Conservation (phyloP, 30 jellyfish, hydroid and myxozoan genomes). For the Aurelia sp. region DNA sequence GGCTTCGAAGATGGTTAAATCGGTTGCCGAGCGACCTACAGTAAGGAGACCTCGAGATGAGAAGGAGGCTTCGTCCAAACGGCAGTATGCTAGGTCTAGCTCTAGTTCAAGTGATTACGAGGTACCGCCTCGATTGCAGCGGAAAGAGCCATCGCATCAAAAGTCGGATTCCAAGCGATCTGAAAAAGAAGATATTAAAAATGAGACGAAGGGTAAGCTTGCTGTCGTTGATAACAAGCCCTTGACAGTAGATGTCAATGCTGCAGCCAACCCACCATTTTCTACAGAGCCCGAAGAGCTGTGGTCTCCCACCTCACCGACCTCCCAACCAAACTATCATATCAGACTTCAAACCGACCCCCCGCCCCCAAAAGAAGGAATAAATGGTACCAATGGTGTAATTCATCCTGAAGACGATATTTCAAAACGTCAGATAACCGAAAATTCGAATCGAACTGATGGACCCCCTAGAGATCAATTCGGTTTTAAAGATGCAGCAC, state of each 20-base stretch:
- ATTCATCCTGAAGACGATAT: too few relatives aligned
- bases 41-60: neutral
- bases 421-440: too few relatives aligned
- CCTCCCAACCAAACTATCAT: conserved; percentile 4
- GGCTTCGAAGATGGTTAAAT: neutral
- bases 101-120: conserved; percentile 3
- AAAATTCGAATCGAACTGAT: too few relatives aligned
- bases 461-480: too few relatives aligned
- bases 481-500: too few relatives aligned
- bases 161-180: too few relatives aligned
- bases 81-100: neutral
- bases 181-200: neutral
- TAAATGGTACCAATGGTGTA: neutral
- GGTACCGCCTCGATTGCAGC: conserved; percentile 23
- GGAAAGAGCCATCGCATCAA: neutral
- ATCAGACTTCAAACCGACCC: neutral
- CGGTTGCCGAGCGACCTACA: neutral
- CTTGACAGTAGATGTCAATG: neutral
- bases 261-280: neutral
- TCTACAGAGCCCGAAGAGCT: conserved; percentile 36
- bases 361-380: neutral
- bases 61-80: too few relatives aligned
- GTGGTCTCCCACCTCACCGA: conserved; percentile 52
- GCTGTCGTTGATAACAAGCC: neutral
- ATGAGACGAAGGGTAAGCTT: neutral